Conservation (phyloP, 2,888 invertebrate genomes). For the Drosophila antonietae region DNA sequence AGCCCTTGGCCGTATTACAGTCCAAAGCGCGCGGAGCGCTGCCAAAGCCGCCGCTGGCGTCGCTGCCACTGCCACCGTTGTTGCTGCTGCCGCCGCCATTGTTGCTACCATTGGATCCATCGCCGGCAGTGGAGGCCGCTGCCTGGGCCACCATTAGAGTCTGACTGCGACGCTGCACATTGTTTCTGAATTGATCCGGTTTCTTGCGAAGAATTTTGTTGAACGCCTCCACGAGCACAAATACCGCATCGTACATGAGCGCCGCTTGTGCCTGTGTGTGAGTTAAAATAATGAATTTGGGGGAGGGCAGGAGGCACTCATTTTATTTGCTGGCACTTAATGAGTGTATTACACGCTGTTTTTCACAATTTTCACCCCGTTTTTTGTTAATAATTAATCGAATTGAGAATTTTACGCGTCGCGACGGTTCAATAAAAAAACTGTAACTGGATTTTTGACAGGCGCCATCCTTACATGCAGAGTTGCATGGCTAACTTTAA, state of each 20-base stretch:
- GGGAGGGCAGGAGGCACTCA: background rate
- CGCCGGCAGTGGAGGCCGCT: conserved; percentile 77
- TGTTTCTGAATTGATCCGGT: conserved; percentile 92
- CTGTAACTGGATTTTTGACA: conserved; percentile 6
- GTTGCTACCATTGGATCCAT: conserved; percentile 66
- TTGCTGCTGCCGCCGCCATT: conserved; percentile 40
- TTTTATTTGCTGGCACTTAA: conserved; percentile 63
- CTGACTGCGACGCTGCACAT: conserved; percentile 88
- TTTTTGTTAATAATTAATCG: conserved; percentile 15
- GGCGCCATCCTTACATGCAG: background rate
- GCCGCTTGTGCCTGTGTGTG: conserved; percentile 93
- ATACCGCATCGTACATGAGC: conserved; percentile 97
- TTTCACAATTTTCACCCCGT: conserved; percentile 67
- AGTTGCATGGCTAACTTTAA: conserved; percentile 2
- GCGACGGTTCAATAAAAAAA: background rate
- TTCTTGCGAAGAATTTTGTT: conserved; percentile 94
- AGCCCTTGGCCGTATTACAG: conserved; percentile 93
- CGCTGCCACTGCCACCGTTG: conserved; percentile 19
- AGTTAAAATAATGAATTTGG: background rate
- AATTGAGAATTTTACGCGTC: background rate
- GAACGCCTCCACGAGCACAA: conserved; percentile 95
- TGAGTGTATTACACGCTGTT: conserved; percentile 75
- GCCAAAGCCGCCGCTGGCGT: conserved; percentile 42
- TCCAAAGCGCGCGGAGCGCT: conserved; percentile 87
- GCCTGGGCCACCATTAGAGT: conserved; percentile 83